These are phyloP conservation scores for Phocoena sinus DNA, from an alignment of 2,113 vertebrate species.

Conservation along the genomic window DNA sequence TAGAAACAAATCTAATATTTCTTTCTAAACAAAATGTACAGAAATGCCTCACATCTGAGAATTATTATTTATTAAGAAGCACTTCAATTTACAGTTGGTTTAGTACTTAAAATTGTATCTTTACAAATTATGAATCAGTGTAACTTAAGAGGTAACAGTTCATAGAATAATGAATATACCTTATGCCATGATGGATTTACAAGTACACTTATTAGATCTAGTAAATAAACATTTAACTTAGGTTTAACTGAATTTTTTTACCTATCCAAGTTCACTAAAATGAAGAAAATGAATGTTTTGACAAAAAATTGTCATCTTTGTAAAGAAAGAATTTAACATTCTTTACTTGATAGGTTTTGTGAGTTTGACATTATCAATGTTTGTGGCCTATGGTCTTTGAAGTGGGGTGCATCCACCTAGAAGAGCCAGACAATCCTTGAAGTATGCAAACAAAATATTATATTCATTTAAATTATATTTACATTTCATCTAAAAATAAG, in stretches of 20 bases:
- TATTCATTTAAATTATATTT: not conserved
- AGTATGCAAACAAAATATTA: not conserved
- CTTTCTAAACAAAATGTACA: not conserved
- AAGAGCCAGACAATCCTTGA: not conserved
- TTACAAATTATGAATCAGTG: not conserved
- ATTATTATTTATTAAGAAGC: not conserved
- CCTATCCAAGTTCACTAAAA: not conserved
- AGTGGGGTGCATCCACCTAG: rapidly evolving
- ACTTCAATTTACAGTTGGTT: not conserved
- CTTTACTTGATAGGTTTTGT: not conserved
- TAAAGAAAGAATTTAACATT: not conserved
- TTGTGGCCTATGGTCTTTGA: not conserved
- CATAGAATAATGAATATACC: not conserved
- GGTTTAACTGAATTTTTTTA: not conserved
- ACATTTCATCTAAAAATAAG: not conserved
- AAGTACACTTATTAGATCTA: not conserved
- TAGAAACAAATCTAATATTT: not conserved
- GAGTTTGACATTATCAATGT: not conserved
- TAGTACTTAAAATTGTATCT: not conserved
- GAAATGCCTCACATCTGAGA: not conserved
- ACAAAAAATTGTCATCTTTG: not conserved
- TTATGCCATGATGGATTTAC: not conserved
- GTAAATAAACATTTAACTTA: not conserved
- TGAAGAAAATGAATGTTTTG: not conserved
- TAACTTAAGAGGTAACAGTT: not conserved